phyloP scores from a whole-genome alignment of 2,888 invertebrate genomes.

The Sarcophaga carnaria region DNA sequence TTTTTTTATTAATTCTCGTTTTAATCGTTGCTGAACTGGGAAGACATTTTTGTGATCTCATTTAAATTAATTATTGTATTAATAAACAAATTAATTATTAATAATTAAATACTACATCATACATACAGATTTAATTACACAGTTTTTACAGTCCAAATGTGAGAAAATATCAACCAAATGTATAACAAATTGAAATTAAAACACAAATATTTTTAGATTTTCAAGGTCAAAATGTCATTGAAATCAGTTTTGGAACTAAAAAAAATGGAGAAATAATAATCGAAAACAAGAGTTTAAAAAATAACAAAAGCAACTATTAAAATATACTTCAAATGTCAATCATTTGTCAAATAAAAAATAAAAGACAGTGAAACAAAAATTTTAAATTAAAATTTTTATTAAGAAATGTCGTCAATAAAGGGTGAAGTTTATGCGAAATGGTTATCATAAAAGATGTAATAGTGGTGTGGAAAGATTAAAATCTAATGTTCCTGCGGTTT shows the following conservation, averaged over 20 bases:
- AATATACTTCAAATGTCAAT: slow-evolving; percentile 65
- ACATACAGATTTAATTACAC: neutral
- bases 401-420: neutral
- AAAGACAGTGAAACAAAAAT: neutral
- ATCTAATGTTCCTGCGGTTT: too few relatives aligned
- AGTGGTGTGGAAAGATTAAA: too few relatives aligned
- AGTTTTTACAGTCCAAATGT: neutral
- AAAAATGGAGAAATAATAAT: slow-evolving; percentile 39
- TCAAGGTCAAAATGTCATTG: slow-evolving; percentile 58
- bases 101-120: neutral
- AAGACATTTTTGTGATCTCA: slow-evolving; percentile 39
- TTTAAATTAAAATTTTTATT: neutral
- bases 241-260: slow-evolving; percentile 40
- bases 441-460: too few relatives aligned
- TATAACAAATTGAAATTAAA: neutral
- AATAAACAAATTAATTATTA: slow-evolving; percentile 37
- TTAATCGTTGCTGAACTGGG: slow-evolving; percentile 27
- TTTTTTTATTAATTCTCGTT: neutral
- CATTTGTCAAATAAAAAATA: slow-evolving; percentile 57
- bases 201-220: slow-evolving; percentile 40
- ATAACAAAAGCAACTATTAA: slow-evolving; percentile 58
- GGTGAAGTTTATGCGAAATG: neutral
- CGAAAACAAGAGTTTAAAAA: slow-evolving; percentile 29
- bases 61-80: slow-evolving; percentile 36
- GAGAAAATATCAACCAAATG: neutral